Evolutionary conservation across 1,140 invertebrate genomes (phyloP), one percentile per base, ranked within the genome.

Genomic region (Rhynchophorus ferrugineus): DNA sequence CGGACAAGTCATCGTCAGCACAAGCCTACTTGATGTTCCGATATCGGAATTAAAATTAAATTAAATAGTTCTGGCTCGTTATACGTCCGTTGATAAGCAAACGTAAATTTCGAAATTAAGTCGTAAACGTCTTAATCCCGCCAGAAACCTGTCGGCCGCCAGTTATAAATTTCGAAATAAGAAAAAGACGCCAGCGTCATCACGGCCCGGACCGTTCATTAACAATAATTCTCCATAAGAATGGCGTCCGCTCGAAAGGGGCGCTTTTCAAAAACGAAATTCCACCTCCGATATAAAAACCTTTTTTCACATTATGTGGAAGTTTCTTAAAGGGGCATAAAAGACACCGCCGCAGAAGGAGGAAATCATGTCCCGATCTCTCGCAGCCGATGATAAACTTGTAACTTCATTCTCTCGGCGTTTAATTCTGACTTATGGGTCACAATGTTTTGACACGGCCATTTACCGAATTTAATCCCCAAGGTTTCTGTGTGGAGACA

Each of bases 381-480:
- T 47, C 39, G 44, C n/a, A 47, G 44, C 39, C 21, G 24, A n/a
- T n/a, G 21, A 20, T 21, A 41, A 36, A 43, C 14, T 37, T 44
- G 44, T 45, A 53, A 11, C 21, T 45, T 45, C 33, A 47, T 47
- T 54, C 37, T 47, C 42, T 42, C 16, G 3, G 17, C 20, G 11
- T 49, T 52, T 57, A 57, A 57, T 50, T 52, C 55, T 57, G 49
- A 57, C 22, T 46, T 57, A 57, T 57, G 55, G 36, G 55, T 52
- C 55, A 57, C 38, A 57, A 57, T 57, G 45, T 57, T 57, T 48
- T 57, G 55, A 57, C 55, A 39, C 5, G 37, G 21, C 37, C n/a
- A 37, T 41, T 49, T 52, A n/a, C 33, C 18, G 24, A 39, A 11
- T 53, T 38, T 37, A 52, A 57, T 57, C 39, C 49, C 34, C 9